These are phyloP conservation scores for Prietella phreatophila DNA, from an alignment of 2,113 vertebrate genomes.

Conservation along the genomic window DNA sequence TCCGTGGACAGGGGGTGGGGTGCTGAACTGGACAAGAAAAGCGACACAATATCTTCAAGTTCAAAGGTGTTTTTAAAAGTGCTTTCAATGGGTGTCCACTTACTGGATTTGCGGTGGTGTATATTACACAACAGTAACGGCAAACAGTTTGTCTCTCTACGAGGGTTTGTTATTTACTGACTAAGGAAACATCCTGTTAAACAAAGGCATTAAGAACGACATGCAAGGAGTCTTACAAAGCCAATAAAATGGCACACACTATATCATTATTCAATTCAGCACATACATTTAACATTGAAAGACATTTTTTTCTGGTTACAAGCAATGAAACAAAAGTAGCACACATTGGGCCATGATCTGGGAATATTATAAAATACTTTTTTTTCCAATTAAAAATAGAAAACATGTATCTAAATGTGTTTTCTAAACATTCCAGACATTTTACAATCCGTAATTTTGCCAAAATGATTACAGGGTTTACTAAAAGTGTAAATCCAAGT, in stretches of 20 bases:
- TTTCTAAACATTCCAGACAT: background rate
- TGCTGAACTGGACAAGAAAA: background rate
- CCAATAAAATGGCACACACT: background rate
- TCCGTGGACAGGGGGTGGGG: background rate
- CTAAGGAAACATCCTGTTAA: background rate
- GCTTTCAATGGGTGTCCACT: background rate
- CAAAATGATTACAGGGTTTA: background rate
- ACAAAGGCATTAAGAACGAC: background rate
- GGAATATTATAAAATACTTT: background rate
- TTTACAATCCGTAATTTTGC: background rate
- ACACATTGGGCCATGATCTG: background rate
- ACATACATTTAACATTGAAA: background rate
- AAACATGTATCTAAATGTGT: background rate
- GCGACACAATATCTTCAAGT: slow-evolving; percentile 8
- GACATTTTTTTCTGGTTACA: background rate
- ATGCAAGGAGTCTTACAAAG: background rate
- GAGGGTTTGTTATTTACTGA: background rate
- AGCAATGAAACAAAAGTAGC: background rate
- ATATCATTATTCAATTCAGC: background rate
- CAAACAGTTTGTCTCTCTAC: background rate
- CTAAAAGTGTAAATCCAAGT: background rate
- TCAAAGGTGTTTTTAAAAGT: background rate
- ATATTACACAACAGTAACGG: background rate
- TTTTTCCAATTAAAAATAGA: background rate
- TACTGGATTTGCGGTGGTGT: background rate